A percentile compares a stretch with the other conserved stretches of the same genome.
phyloP scores from a whole-genome alignment of 2,888 invertebrate genomes.

The Apamea crenata region DNA sequence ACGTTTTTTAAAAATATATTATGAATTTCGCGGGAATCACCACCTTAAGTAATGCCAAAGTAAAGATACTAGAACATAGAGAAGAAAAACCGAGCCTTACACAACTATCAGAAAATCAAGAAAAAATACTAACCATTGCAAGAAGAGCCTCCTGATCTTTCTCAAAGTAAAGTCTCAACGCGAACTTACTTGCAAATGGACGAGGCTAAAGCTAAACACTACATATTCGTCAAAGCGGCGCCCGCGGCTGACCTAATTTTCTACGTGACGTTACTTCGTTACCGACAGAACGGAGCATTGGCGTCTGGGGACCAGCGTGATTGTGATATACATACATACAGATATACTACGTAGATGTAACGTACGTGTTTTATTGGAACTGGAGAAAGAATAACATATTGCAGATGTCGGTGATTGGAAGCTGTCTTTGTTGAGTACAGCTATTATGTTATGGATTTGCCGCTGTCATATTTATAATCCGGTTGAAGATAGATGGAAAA shows the following conservation, averaged over 20 bases:
- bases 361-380: slow-evolving; percentile 39
- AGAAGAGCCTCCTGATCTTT: background rate
- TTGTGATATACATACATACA: slow-evolving; percentile 57
- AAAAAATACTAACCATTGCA: background rate
- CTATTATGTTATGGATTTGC: background rate
- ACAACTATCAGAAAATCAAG: background rate
- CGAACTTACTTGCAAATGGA: slow-evolving; percentile 13
- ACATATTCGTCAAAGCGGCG: slow-evolving; percentile 56
- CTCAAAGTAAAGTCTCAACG: slow-evolving; percentile 9
- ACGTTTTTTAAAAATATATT: background rate
- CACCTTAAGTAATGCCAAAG: background rate
- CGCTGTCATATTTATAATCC: too few relatives aligned
- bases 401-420: background rate
- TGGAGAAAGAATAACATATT: slow-evolving; percentile 28
- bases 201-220: slow-evolving; percentile 50
- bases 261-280: slow-evolving; percentile 65
- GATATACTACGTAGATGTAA: slow-evolving; percentile 12
- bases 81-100: background rate
- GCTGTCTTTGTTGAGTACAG: background rate
- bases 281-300: slow-evolving; percentile 46
- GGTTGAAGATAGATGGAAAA: background rate
- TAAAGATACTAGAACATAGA: background rate
- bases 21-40: background rate
- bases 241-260: slow-evolving; percentile 64
- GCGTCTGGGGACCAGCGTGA: slow-evolving; percentile 59